Percentiles rank a stretch among this genome's conserved stretches.
These are phyloP conservation scores for Pseudocheirus occidentalis DNA, from an alignment of 2,797 vertebrate species.

Conservation along the genomic window DNA sequence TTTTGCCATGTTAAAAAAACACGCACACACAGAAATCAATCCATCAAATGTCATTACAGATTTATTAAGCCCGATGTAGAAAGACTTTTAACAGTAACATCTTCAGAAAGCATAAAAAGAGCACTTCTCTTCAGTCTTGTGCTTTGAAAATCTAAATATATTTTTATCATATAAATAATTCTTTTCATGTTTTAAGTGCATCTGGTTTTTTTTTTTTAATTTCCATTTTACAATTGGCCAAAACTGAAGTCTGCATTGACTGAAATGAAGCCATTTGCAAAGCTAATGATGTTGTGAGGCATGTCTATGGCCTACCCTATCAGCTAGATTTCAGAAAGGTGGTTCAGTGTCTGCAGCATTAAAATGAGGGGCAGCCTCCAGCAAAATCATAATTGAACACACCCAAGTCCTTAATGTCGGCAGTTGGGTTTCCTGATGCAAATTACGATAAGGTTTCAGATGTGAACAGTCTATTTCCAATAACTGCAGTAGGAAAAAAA, in stretches of 20 bases:
- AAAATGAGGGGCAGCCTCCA: conserved; percentile 83
- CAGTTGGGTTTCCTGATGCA: conserved; percentile 83
- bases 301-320: conserved; percentile 72
- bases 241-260: conserved; percentile 82
- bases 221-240: conserved; percentile 84
- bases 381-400: conserved; percentile 83
- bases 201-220: conserved; percentile 83
- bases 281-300: conserved; percentile 82
- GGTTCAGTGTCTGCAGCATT: conserved; percentile 81
- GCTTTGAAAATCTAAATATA: conserved; percentile 92
- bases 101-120: conserved; percentile 89
- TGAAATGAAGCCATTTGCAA: conserved; percentile 84
- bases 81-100: conserved; percentile 89
- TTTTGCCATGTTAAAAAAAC: conserved; percentile 53
- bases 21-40: conserved; percentile 84
- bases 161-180: conserved; percentile 91
- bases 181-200: conserved; percentile 90
- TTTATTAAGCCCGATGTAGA: conserved; percentile 90
- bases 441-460: conserved; percentile 82
- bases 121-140: conserved; percentile 88
- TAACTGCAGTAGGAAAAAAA: conserved; percentile 79
- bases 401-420: conserved; percentile 81
- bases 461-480: conserved; percentile 80
- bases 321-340: conserved; percentile 82
- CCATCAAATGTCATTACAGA: conserved; percentile 90